Evolutionary conservation across 2,888 invertebrate species (phyloP).

Genomic region (Acleris laterana): DNA sequence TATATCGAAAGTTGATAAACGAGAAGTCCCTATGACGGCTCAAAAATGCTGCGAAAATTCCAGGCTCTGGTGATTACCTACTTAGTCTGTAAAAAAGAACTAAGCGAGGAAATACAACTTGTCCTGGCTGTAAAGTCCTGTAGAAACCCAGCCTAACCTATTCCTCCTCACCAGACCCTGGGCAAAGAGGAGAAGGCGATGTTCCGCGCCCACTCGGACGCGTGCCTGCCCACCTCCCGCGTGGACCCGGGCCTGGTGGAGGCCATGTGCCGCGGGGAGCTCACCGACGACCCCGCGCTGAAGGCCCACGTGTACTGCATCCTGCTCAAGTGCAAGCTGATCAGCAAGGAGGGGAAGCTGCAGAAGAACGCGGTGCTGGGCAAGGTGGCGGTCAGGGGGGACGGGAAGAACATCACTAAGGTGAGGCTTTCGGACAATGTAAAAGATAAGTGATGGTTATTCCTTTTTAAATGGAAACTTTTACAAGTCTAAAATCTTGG

Average conservation of each 20-base stretch:
- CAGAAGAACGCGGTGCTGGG: slow-evolving; percentile 65
- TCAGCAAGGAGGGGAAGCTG: slow-evolving; percentile 75
- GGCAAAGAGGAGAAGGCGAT: slow-evolving; percentile 74
- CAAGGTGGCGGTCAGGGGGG: slow-evolving; percentile 56
- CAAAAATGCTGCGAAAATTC: no score
- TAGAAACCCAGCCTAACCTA: no score
- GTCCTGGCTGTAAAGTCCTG: no score
- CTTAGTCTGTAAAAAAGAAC: no score
- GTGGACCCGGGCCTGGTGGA: slow-evolving; percentile 55
- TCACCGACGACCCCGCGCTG: slow-evolving; percentile 52
- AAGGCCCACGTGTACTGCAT: slow-evolving; percentile 73
- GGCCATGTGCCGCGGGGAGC: slow-evolving; percentile 60
- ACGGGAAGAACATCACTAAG: slow-evolving; percentile 65
- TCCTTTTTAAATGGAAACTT: no score
- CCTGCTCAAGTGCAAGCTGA: slow-evolving; percentile 70
- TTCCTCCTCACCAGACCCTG: slow-evolving; percentile 49
- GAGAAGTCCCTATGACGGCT: no score
- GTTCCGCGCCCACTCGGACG: slow-evolving; percentile 74
- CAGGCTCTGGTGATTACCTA: no score
- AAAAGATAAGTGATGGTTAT: no score
- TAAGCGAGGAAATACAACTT: no score
- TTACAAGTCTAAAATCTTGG: no score
- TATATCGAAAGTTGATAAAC: no score
- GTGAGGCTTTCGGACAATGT: slow-evolving; percentile 42
- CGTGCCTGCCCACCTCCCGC: slow-evolving; percentile 58